Conservation (phyloP, 2,797 vertebrate genomes). For the Hozukius guyotensis region DNA sequence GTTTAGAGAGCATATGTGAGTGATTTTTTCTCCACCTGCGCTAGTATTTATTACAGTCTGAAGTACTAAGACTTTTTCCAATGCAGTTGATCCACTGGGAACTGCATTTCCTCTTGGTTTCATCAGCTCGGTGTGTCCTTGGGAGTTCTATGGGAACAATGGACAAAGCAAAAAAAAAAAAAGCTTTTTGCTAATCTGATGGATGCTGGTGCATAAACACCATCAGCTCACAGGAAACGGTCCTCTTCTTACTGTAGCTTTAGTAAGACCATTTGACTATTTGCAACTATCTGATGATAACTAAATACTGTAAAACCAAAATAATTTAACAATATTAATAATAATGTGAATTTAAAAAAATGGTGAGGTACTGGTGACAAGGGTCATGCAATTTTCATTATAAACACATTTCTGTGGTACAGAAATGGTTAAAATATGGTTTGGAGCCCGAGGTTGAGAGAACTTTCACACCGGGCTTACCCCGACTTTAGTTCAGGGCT, state of each 20-base stretch:
- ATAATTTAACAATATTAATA: not conserved
- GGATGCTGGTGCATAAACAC: not conserved
- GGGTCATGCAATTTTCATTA: not conserved
- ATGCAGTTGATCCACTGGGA: not conserved
- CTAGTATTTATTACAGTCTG: not conserved
- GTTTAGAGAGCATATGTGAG: not conserved
- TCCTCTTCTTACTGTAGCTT: not conserved
- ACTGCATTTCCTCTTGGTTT: conserved; percentile 12
- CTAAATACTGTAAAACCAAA: not conserved
- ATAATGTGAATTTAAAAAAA: not conserved
- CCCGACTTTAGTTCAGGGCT: not conserved
- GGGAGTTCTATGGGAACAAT: not conserved
- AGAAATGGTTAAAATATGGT: not conserved
- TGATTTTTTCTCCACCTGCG: not conserved
- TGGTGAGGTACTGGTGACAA: not conserved
- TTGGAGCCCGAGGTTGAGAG: not conserved
- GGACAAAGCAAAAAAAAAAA: not conserved
- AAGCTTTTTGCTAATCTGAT: not conserved
- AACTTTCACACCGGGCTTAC: not conserved
- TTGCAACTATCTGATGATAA: not conserved
- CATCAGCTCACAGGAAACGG: not conserved
- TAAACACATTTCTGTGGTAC: not conserved
- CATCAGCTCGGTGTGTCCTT: conserved; percentile 7
- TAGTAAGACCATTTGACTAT: not conserved
- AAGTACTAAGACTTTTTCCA: not conserved